Percentiles rank a stretch among this genome's conserved stretches.
Conservation (phyloP, 2,888 invertebrate species). For the Celastrina argiolus region DNA sequence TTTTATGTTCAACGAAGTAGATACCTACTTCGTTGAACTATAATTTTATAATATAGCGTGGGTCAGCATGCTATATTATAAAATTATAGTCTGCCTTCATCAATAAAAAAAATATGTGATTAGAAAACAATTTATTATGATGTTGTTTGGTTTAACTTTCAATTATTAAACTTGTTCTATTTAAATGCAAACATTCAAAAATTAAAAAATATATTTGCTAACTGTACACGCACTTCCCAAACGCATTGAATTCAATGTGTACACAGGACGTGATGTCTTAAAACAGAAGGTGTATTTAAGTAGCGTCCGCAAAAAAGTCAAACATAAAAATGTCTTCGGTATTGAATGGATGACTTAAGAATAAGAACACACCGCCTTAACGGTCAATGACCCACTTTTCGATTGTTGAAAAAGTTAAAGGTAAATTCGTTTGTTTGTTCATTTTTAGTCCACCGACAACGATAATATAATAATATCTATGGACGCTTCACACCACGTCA, state of each 20-base stretch:
- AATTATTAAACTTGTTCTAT: neutral
- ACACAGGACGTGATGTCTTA: conserved; percentile 45
- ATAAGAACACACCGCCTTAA: conserved; percentile 32
- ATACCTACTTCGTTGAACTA: too few relatives aligned
- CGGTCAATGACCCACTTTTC: conserved; percentile 10
- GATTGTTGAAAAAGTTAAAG: neutral
- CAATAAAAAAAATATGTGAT: too few relatives aligned
- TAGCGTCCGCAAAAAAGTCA: conserved; percentile 37
- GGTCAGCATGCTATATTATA: too few relatives aligned
- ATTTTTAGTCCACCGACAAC: too few relatives aligned
- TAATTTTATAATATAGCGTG: too few relatives aligned
- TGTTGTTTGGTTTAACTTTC: too few relatives aligned
- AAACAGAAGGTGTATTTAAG: conserved; percentile 45
- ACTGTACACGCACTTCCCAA: conserved; percentile 42
- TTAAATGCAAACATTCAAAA: neutral
- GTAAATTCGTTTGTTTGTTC: neutral
- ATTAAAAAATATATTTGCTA: conserved; percentile 29
- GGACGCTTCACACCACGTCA: too few relatives aligned
- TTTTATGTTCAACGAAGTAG: too few relatives aligned
- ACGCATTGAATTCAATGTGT: conserved; percentile 56
- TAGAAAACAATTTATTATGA: too few relatives aligned
- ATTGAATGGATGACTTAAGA: conserved; percentile 41
- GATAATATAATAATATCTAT: too few relatives aligned
- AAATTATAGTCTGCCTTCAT: too few relatives aligned
- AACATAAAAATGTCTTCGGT: conserved; percentile 36